phyloP scores from a whole-genome alignment of 2,888 invertebrate genomes.

The Brachylomia viminalis region DNA sequence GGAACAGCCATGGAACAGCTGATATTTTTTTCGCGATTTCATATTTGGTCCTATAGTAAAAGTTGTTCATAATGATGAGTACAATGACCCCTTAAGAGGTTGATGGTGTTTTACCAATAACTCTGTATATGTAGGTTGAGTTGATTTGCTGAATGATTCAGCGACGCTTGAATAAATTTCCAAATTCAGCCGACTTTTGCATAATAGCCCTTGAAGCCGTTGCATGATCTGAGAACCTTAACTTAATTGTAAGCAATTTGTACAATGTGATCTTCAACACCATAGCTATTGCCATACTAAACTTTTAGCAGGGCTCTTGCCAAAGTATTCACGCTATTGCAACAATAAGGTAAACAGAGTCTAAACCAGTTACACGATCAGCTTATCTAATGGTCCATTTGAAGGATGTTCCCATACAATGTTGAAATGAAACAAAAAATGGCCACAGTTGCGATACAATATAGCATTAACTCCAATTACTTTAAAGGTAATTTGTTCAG shows the following conservation, averaged over 20 bases:
- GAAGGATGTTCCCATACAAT: constrained; percentile 63
- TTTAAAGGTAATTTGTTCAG: constrained; percentile 29
- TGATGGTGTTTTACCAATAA: too few species aligned
- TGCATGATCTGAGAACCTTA: background rate
- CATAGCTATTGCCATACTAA: constrained; percentile 23
- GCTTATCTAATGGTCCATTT: constrained; percentile 43
- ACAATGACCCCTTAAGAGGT: too few species aligned
- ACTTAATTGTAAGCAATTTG: constrained; percentile 15
- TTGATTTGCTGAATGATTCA: background rate
- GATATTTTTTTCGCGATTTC: too few species aligned
- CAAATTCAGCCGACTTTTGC: background rate
- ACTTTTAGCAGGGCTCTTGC: constrained; percentile 10
- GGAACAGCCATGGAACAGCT: too few species aligned
- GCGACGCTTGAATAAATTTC: background rate
- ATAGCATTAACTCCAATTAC: constrained; percentile 47
- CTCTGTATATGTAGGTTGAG: too few species aligned
- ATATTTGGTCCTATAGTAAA: too few species aligned
- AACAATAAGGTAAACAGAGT: constrained; percentile 41
- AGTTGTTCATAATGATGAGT: too few species aligned
- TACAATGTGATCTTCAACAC: constrained; percentile 13
- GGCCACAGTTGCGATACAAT: constrained; percentile 30
- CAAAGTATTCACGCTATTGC: constrained; percentile 49
- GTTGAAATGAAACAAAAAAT: constrained; percentile 56
- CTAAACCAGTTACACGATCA: constrained; percentile 38
- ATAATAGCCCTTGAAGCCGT: background rate